Base-by-base conservation (phyloP, 2,797 vertebrate genomes). In the Picus viridis region DNA sequence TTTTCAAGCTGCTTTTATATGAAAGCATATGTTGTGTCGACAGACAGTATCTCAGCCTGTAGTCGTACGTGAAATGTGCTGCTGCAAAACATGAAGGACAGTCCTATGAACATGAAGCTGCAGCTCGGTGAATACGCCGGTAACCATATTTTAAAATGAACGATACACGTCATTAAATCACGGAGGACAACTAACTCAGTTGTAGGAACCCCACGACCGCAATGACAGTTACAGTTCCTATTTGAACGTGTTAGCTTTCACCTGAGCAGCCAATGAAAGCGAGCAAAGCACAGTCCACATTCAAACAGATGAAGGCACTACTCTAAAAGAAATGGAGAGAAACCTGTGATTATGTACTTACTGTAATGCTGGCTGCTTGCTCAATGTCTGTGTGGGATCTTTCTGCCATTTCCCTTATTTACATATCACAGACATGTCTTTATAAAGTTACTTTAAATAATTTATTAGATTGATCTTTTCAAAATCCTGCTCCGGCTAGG, bases 401-500 rank as follows among this genome's bases (percentile, higher is more conserved):
- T 87, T 77, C 59, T 93, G 76, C 36, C 19, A 7, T 95, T 95
- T 79, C 76, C 97, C 94, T 95, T 97, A 97, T 98, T 98, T 98
- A 97, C 97, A 97, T 98, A 97, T 97, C 96, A 97, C 87, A 97
- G 94, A 22, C 92, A 47, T 67, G 79, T 93, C 96, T 96, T 96
- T 96, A 93, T 92, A 96, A 97, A 97, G 96, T 97, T 97, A 96
- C 95, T 97, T 97, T 97, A 98, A 98, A 98, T 98, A 97, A 98
- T 97, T 97, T 97, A 98, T 98, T 98, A 97, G 97, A 96, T 96
- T 97, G 97, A 97, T 97, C 97, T 97, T 97, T 97, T 97, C 85
- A 98, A 97, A 97, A 97, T 97, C 97, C 96, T 96, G 91, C 92
- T 94, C 54, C 9, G 89, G 92, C 92, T 96, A 96, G 97, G 95